phyloP scores from a whole-genome alignment of 2,113 vertebrate species.

The Oreochromis tanganicae region DNA sequence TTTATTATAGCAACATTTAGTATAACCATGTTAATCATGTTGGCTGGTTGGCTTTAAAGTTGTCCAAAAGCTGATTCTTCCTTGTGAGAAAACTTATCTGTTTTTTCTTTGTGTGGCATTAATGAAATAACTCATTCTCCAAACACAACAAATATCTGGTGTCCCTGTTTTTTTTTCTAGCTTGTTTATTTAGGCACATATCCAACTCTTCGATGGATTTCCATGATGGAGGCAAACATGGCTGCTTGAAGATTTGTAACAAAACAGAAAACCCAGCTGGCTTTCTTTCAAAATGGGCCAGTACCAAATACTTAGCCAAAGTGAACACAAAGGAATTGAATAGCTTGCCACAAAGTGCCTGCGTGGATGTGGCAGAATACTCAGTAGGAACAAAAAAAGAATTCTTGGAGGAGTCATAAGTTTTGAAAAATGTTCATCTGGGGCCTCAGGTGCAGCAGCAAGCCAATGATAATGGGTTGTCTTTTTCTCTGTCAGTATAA shows the following conservation, averaged over 20 bases:
- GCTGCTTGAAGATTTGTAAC: not conserved
- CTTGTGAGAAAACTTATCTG: not conserved
- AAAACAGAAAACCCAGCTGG: not conserved
- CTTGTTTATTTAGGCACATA: not conserved
- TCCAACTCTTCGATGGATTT: not conserved
- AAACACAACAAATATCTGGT: not conserved
- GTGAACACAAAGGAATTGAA: not conserved
- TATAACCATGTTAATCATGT: not conserved
- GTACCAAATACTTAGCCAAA: not conserved
- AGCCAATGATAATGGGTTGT: constrained; percentile 1
- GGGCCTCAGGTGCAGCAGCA: constrained; percentile 39
- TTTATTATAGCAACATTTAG: not conserved
- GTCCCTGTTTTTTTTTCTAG: not conserved
- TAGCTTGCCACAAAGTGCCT: not conserved
- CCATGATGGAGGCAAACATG: not conserved
- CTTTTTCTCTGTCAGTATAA: constrained; percentile 3
- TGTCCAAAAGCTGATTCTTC: not conserved
- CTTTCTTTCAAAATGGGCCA: not conserved
- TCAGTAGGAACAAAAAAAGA: not conserved
- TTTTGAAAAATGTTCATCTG: not conserved
- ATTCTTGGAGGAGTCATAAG: not conserved
- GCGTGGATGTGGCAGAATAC: not conserved
- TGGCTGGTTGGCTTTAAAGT: not conserved
- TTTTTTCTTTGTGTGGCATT: not conserved
- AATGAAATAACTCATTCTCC: not conserved